Conservation (phyloP, 2,797 vertebrate species). For the Coregonus ussuriensis region DNA sequence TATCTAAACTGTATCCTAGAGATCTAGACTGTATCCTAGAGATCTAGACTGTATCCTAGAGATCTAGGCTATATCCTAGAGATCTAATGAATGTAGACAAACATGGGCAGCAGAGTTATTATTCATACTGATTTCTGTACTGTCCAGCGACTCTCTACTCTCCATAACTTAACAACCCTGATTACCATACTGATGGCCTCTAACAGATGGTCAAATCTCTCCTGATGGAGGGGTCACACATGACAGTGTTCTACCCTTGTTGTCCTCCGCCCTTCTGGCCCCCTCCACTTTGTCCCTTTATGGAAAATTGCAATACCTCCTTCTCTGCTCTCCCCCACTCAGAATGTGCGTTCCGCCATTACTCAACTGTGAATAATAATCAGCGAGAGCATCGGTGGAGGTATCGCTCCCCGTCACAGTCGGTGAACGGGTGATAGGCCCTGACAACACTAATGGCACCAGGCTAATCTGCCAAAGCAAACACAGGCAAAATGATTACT, state of each 20-base stretch:
- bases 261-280: neutral
- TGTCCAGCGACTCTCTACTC: neutral
- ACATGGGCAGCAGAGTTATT: neutral
- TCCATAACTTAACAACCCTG: neutral
- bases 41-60: too few species aligned
- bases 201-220: constrained; percentile 5
- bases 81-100: too few species aligned
- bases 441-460: constrained; percentile 29
- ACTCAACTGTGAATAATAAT: constrained; percentile 43
- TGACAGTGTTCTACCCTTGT: constrained; percentile 21
- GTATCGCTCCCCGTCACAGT: constrained; percentile 19
- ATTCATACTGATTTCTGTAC: neutral
- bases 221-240: constrained; percentile 16
- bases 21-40: too few species aligned
- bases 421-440: constrained; percentile 27
- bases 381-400: neutral
- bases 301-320: constrained; percentile 20
- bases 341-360: constrained; percentile 22
- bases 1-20: too few species aligned
- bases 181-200: constrained; percentile 16
- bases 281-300: constrained; percentile 10
- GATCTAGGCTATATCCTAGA: neutral
- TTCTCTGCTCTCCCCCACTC: constrained; percentile 11
- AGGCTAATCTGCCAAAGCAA: constrained; percentile 51
- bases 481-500: constrained; percentile 54